Base-by-base conservation (phyloP, 2,888 invertebrate genomes). In the Oxyteleia sp. region DNA sequence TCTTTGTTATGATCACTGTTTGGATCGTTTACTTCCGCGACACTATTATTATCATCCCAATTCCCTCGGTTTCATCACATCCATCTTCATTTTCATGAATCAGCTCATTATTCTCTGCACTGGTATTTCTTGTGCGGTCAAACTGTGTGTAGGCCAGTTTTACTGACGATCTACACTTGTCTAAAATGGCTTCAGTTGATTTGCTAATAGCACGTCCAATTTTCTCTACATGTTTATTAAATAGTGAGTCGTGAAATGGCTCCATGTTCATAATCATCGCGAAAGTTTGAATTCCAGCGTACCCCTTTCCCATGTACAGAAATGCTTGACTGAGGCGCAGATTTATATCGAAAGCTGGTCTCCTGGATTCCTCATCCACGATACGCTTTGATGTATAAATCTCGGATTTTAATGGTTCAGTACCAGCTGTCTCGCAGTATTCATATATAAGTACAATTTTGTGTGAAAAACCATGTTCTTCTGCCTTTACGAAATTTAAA, bases 251-350 rank as follows among this genome's bases (percentile, higher is more conserved):
- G 41, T 57, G 16, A 41, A 57, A 51, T 69, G 26, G 38, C 26
- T 29, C 23, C n/a, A 72, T 68, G 29, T n/a, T 55, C 55, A 68
- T 53, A 11, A 53, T 51, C 68, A 51, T 59, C 11, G 76, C 8
- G 57, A 78, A 63, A 35, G 29, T 55, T 47, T 69, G 49, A 47
- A 55, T 71, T n/a, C 59, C 41, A 23, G 63, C 10, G 55, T 63
- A 57, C 15, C 71, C 64, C 41, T 55, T 18, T 18, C 57, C 61
- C 18, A 71, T 41, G 32, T 63, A 43, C 26, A 53, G 26, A 26
- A 79, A 79, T 55, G 71, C 79, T 2, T n/a, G 10, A 41, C 53
- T 53, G 0, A 32, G 32, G 26, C n/a, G n/a, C n/a, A n/a, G n/a
- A n/a, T n/a, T n/a, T n/a, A n/a, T n/a, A n/a, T n/a, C n/a, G n/a